A percentile compares a stretch with the other conserved stretches of the same genome.
phyloP scores from a whole-genome alignment of 2,113 vertebrate genomes.

The Boulengeromyrus knoepffleri region DNA sequence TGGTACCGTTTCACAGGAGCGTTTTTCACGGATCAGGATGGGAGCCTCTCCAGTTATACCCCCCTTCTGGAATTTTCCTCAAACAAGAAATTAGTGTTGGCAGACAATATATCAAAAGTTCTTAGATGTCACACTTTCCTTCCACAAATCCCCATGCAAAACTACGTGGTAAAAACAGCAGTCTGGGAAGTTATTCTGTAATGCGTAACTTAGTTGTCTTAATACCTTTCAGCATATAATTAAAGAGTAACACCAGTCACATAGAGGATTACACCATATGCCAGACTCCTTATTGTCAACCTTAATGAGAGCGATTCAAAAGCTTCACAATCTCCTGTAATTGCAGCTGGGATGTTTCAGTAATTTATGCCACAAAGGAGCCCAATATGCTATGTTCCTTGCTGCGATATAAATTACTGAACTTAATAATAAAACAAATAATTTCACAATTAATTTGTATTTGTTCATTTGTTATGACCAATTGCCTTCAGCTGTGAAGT shows the following conservation, averaged over 20 bases:
- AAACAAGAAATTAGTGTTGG: background rate
- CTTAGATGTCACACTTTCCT: background rate
- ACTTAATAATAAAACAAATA: background rate
- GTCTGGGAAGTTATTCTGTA: background rate
- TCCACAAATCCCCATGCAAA: background rate
- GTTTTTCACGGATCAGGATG: background rate
- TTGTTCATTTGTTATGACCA: background rate
- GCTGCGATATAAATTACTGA: background rate
- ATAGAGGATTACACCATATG: background rate
- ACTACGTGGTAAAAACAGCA: background rate
- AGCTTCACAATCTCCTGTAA: background rate
- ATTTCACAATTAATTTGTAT: background rate
- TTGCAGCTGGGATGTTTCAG: background rate
- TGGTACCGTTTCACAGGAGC: background rate
- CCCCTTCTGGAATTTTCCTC: background rate
- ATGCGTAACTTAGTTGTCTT: background rate
- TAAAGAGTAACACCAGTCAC: background rate
- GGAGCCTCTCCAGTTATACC: background rate
- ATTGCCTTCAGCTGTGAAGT: background rate
- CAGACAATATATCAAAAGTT: background rate
- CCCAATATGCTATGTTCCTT: background rate
- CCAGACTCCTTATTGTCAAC: background rate
- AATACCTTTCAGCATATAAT: background rate
- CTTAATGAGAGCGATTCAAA: background rate
- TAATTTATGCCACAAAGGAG: background rate